Evolutionary conservation across 2,113 vertebrate species (phyloP).

Genomic region (Gambusia affinis): DNA sequence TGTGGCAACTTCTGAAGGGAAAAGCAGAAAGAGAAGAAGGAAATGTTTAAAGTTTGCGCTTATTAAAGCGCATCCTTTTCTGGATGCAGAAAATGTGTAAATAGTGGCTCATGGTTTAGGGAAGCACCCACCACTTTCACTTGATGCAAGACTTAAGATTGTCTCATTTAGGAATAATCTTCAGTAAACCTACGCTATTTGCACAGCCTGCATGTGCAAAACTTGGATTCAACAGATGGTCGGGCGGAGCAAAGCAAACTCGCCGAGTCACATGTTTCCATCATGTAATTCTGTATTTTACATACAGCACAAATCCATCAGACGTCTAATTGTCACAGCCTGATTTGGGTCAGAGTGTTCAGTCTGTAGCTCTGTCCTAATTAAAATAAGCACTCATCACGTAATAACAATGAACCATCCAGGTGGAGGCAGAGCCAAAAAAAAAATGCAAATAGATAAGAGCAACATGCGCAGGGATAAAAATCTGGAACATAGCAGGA

Average conservation of each 20-base stretch:
- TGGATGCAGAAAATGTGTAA: background rate
- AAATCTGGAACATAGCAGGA: slow-evolving; percentile 37
- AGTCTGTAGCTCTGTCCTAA: background rate
- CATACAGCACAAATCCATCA: background rate
- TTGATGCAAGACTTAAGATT: background rate
- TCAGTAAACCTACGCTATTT: background rate
- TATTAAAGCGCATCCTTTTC: background rate
- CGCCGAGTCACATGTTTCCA: background rate
- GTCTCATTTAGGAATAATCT: background rate
- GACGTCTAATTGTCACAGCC: background rate
- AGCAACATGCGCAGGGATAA: slow-evolving; percentile 15
- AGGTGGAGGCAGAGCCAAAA: slow-evolving; percentile 9
- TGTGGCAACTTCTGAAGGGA: no score
- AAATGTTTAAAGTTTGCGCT: background rate
- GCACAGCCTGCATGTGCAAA: background rate
- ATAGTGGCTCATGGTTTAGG: background rate
- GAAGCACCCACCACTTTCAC: background rate
- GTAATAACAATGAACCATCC: slow-evolving; percentile 6
- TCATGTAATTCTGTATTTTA: background rate
- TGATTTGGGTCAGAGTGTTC: slow-evolving; percentile 34
- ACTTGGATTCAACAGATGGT: slow-evolving; percentile 31
- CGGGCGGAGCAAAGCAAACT: slow-evolving; percentile 2
- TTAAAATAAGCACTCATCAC: slow-evolving; percentile 18
- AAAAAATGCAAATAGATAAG: background rate
- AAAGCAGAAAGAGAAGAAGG: no score